Conservation (phyloP, 2,888 invertebrate genomes). For the Pachymerium ferrugineum region DNA sequence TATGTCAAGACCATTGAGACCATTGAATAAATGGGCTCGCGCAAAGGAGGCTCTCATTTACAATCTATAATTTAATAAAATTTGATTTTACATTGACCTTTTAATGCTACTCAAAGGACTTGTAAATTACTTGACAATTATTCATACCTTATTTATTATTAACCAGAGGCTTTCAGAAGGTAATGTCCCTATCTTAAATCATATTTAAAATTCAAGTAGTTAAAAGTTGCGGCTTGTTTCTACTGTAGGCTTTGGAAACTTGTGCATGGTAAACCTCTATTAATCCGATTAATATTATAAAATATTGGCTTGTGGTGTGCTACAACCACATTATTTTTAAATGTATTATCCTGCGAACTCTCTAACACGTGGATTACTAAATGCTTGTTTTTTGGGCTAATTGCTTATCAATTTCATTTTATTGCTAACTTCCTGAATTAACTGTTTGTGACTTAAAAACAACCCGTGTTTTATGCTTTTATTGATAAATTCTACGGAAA, state of each 20-base stretch:
- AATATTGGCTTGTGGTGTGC: too few relatives aligned
- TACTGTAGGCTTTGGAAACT: too few relatives aligned
- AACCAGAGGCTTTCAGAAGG: slow-evolving; percentile 1
- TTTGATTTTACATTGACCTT: neutral
- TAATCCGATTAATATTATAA: too few relatives aligned
- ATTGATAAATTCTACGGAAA: neutral
- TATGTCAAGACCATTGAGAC: neutral
- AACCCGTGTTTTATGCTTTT: neutral
- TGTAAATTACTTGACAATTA: neutral
- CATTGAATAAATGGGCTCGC: neutral
- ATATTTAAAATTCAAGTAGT: too few relatives aligned
- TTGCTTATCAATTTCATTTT: neutral
- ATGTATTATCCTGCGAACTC: too few relatives aligned
- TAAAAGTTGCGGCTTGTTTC: too few relatives aligned
- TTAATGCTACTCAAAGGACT: neutral
- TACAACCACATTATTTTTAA: too few relatives aligned
- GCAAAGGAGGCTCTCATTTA: neutral
- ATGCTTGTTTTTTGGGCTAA: neutral
- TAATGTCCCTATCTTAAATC: too few relatives aligned
- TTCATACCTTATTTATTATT: neutral
- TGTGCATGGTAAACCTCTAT: too few relatives aligned
- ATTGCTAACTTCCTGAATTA: slow-evolving; percentile 1
- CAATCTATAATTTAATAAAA: slow-evolving; percentile 3
- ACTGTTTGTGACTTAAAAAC: neutral
- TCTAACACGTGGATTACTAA: too few relatives aligned